These are phyloP conservation scores for Craterocephalus amniculus DNA, from an alignment of 2,797 vertebrate genomes.

Conservation along the genomic window DNA sequence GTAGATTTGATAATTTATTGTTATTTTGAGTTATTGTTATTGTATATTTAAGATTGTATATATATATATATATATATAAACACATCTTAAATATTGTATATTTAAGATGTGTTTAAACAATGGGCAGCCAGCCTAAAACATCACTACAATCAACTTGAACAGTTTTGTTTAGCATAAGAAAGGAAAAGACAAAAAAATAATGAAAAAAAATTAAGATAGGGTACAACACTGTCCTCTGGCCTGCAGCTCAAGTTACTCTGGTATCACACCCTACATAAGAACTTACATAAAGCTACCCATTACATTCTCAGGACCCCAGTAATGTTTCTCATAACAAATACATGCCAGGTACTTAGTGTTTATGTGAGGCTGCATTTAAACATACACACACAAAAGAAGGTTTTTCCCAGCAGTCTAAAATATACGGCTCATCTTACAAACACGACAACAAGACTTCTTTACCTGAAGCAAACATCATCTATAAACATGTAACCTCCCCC, in stretches of 20 bases:
- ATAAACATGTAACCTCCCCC: conserved; percentile 5
- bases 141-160: too few species aligned
- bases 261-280: conserved; percentile 47
- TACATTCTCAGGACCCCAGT: conserved; percentile 42
- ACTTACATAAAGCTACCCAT: conserved; percentile 48
- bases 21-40: too few species aligned
- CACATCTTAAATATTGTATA: too few species aligned
- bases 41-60: too few species aligned
- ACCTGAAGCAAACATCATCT: conserved; percentile 55
- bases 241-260: conserved; percentile 29
- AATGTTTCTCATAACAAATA: conserved; percentile 55
- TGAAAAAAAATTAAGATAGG: conserved; percentile 4
- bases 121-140: too few species aligned
- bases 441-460: conserved; percentile 57
- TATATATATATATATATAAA: too few species aligned
- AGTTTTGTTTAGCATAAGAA: too few species aligned
- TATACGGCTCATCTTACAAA: conserved; percentile 50
- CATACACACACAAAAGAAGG: conserved; percentile 17
- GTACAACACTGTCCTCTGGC: conserved; percentile 13
- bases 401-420: conserved; percentile 44
- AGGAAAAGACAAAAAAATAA: too few species aligned
- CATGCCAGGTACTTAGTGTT: conserved; percentile 25
- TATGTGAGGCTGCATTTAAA: conserved; percentile 21
- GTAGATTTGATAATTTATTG: too few species aligned
- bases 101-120: too few species aligned